Conservation (phyloP, 2,888 invertebrate genomes). For the Cataglyphis altisquamis region DNA sequence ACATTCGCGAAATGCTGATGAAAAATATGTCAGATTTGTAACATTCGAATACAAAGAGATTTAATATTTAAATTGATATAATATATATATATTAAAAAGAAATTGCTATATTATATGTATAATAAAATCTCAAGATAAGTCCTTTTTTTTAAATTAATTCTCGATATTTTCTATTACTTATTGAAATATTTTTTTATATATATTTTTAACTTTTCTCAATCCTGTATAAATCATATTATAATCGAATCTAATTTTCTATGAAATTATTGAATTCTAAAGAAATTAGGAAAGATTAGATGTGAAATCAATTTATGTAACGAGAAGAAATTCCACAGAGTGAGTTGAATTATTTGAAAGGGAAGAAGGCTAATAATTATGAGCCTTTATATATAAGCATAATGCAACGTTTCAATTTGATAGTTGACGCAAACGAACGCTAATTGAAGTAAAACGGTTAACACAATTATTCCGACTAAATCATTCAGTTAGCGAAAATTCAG, state of each 20-base stretch:
- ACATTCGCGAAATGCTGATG: not conserved
- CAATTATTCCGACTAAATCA: constrained; percentile 51
- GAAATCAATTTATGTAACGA: not conserved
- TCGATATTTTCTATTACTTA: not conserved
- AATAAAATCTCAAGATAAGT: too few species aligned
- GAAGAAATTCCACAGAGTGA: too few species aligned
- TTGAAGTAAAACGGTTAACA: constrained; percentile 52
- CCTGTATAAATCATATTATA: not conserved
- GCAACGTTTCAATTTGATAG: constrained; percentile 36
- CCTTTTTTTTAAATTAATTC: too few species aligned
- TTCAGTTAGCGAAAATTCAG: constrained; percentile 45
- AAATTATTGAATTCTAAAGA: constrained; percentile 6
- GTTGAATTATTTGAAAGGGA: not conserved
- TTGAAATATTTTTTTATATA: not conserved
- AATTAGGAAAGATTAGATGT: not conserved
- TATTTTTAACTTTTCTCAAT: not conserved
- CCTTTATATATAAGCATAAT: not conserved
- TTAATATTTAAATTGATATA: not conserved
- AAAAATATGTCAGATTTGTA: not conserved
- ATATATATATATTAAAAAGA: not conserved
- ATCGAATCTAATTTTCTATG: not conserved
- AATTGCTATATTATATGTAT: too few species aligned
- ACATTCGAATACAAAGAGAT: not conserved
- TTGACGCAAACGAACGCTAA: constrained; percentile 48
- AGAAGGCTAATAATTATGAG: not conserved